A percentile compares a stretch with the other conserved stretches of the same genome.
phyloP scores from a whole-genome alignment of 2,113 vertebrate genomes.

The Lasiurus borealis region DNA sequence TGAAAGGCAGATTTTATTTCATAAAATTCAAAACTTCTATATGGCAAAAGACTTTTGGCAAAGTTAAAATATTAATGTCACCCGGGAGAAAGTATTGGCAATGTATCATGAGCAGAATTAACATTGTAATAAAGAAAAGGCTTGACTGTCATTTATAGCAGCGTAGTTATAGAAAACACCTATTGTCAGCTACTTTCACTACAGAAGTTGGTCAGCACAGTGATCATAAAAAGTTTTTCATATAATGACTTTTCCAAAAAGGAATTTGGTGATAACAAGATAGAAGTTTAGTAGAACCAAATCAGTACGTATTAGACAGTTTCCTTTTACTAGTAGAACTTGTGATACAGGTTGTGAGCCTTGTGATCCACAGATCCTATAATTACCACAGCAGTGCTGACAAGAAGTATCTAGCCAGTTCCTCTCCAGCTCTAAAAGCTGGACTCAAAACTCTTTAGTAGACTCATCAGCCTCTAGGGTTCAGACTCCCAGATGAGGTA shows the following conservation, averaged over 20 bases:
- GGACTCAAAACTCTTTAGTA: background rate
- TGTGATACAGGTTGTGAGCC: slow-evolving; percentile 51
- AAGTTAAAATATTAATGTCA: background rate
- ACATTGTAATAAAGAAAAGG: background rate
- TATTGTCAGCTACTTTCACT: background rate
- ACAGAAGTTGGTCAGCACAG: background rate
- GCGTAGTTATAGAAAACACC: background rate
- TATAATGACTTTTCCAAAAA: slow-evolving; percentile 8
- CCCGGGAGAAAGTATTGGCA: background rate
- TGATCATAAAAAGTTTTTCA: background rate
- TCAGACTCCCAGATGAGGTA: background rate
- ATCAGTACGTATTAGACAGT: background rate
- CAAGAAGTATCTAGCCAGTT: background rate
- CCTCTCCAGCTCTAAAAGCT: background rate
- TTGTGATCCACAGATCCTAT: slow-evolving; percentile 52
- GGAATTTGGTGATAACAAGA: slow-evolving; percentile 11
- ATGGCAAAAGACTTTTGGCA: background rate
- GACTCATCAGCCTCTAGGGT: background rate
- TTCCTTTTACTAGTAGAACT: slow-evolving; percentile 56
- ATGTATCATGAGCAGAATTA: background rate
- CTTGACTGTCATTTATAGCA: background rate
- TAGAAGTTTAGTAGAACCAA: slow-evolving; percentile 26
- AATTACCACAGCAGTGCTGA: slow-evolving; percentile 49
- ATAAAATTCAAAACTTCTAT: slow-evolving; percentile 2
- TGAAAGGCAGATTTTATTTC: background rate